Percentiles rank a stretch among this genome's conserved stretches.
Conservation (phyloP, 2,113 vertebrate genomes). For the Protobothrops mucrosquamatus region DNA sequence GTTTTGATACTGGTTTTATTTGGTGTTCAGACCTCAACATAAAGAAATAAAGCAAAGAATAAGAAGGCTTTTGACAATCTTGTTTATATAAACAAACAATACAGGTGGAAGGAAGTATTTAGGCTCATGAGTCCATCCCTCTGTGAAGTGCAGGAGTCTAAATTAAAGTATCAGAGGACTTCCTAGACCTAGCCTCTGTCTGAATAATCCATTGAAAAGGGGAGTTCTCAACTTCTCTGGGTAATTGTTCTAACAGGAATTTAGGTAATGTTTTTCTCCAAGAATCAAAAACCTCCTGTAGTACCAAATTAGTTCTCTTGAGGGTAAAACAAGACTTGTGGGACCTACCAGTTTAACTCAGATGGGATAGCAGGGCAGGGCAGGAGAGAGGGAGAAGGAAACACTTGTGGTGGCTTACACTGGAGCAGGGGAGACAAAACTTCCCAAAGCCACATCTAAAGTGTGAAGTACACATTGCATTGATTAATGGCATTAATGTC, state of each 20-base stretch:
- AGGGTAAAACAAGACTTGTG: background rate
- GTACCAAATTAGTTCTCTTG: background rate
- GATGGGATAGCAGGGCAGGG: background rate
- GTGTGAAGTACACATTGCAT: background rate
- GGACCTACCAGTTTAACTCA: background rate
- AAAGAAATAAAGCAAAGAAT: background rate
- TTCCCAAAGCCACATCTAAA: background rate
- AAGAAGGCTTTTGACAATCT: background rate
- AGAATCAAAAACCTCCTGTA: background rate
- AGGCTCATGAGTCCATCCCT: background rate
- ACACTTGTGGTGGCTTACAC: background rate
- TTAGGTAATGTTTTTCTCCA: background rate
- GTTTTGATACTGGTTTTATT: background rate
- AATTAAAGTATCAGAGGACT: background rate
- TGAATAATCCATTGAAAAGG: background rate
- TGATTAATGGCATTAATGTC: background rate
- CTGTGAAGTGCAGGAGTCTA: background rate
- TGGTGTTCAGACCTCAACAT: background rate
- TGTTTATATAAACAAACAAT: background rate
- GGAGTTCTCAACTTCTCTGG: background rate
- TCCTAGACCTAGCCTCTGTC: background rate
- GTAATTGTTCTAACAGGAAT: background rate
- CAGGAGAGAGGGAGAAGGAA: background rate
- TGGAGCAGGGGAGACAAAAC: background rate
- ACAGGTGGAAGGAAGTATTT: background rate